Percentiles rank a stretch among this genome's conserved stretches.
phyloP scores from a whole-genome alignment of 2,888 invertebrate genomes.

The Zootermopsis nevadensis region DNA sequence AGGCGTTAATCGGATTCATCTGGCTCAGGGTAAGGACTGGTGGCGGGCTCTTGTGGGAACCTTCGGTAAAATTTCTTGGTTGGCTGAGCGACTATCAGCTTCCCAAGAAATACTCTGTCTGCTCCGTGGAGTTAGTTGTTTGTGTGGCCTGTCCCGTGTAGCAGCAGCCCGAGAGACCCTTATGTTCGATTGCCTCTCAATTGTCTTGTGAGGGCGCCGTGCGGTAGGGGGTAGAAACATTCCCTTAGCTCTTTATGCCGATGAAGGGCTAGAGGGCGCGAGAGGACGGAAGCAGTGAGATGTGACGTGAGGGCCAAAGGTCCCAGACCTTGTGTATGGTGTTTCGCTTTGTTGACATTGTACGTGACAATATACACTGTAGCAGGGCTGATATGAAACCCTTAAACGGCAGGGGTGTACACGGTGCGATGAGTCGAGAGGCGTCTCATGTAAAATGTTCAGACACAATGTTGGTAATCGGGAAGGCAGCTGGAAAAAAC shows the following conservation, averaged over 20 bases:
- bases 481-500: too few species aligned
- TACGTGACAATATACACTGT: conserved; percentile 38
- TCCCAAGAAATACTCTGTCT: too few species aligned
- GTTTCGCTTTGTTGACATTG: conserved; percentile 50
- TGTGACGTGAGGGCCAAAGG: conserved; percentile 32
- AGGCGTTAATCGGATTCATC: too few species aligned
- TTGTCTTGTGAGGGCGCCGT: conserved; percentile 60
- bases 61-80: too few species aligned
- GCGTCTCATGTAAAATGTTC: not conserved
- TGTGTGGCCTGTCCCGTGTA: not conserved
- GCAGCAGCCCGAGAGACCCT: too few species aligned
- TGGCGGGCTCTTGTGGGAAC: too few species aligned
- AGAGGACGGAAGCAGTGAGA: conserved; percentile 2
- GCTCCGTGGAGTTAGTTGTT: not conserved
- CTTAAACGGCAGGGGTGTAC: conserved; percentile 19
- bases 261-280: conserved; percentile 28
- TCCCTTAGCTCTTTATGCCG: conserved; percentile 38
- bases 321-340: conserved; percentile 6
- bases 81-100: too few species aligned
- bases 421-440: not conserved
- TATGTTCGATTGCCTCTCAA: conserved; percentile 62
- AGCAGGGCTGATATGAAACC: conserved; percentile 12
- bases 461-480: too few species aligned
- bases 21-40: too few species aligned
- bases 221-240: conserved; percentile 8